phyloP scores from a whole-genome alignment of 2,888 invertebrate genomes.

The Phengaris arion region DNA sequence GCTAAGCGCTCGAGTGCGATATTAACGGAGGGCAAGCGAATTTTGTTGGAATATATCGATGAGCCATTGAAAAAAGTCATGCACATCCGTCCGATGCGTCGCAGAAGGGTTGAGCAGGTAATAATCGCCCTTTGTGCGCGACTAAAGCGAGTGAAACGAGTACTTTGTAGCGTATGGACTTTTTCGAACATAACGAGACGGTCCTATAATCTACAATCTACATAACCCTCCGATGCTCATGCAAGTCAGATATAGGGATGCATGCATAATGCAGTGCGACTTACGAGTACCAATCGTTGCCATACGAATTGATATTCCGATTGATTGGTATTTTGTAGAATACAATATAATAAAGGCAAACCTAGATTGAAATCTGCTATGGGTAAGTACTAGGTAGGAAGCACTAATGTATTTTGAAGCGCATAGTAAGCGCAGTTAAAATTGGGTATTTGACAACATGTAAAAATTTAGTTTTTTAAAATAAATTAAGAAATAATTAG shows the following conservation, averaged over 20 bases:
- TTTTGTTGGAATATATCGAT: slow-evolving; percentile 16
- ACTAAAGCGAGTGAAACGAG: slow-evolving; percentile 15
- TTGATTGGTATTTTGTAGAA: neutral
- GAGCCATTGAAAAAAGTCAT: slow-evolving; percentile 17
- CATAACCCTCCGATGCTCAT: neutral
- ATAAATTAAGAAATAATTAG: no score
- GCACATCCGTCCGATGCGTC: slow-evolving; percentile 17
- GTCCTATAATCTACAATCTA: neutral
- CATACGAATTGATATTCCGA: neutral
- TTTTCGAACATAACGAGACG: neutral
- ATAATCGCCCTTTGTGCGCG: slow-evolving; percentile 23
- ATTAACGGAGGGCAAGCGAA: slow-evolving; percentile 12
- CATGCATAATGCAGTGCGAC: slow-evolving; percentile 4
- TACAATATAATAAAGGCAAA: no score
- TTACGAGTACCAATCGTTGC: neutral
- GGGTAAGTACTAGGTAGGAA: no score
- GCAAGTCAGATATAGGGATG: neutral
- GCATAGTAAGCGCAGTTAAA: no score
- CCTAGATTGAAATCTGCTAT: no score
- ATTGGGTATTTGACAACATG: no score
- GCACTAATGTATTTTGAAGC: no score
- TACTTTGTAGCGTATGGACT: neutral
- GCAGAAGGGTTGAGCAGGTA: slow-evolving; percentile 22
- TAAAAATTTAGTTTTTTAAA: no score
- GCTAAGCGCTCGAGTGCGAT: no score